These are phyloP conservation scores for Machaerirhynchus nigripectus DNA, from an alignment of 2,113 vertebrate species.

Conservation along the genomic window DNA sequence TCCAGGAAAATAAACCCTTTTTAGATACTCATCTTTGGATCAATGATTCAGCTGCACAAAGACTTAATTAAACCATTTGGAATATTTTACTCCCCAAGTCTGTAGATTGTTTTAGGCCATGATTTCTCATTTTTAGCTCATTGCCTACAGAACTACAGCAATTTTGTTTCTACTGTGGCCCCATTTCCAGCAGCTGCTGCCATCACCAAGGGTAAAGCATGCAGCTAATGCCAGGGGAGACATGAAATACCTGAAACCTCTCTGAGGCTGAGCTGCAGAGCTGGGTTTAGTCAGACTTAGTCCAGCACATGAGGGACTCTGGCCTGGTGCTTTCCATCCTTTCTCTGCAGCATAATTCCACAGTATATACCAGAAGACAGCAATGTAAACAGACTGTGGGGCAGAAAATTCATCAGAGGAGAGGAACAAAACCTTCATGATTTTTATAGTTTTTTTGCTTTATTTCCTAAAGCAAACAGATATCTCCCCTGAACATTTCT, in stretches of 20 bases:
- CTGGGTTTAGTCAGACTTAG: background rate
- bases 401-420: background rate
- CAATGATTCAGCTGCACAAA: background rate
- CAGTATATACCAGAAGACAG: background rate
- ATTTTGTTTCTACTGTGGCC: background rate
- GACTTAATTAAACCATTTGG: background rate
- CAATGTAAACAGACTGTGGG: background rate
- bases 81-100: background rate
- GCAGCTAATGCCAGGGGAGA: background rate
- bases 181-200: background rate
- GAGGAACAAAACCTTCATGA: background rate
- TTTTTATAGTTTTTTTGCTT: background rate
- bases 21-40: background rate
- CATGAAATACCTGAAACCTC: background rate
- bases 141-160: background rate
- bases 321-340: background rate
- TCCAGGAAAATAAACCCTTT: background rate
- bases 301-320: background rate
- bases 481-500: background rate
- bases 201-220: background rate
- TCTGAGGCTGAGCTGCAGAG: background rate
- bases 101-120: background rate
- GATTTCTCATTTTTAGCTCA: background rate
- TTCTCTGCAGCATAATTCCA: background rate
- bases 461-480: background rate